Evolutionary conservation across 2,888 invertebrate species (phyloP).

Genomic region (Limnephilus auricula): DNA sequence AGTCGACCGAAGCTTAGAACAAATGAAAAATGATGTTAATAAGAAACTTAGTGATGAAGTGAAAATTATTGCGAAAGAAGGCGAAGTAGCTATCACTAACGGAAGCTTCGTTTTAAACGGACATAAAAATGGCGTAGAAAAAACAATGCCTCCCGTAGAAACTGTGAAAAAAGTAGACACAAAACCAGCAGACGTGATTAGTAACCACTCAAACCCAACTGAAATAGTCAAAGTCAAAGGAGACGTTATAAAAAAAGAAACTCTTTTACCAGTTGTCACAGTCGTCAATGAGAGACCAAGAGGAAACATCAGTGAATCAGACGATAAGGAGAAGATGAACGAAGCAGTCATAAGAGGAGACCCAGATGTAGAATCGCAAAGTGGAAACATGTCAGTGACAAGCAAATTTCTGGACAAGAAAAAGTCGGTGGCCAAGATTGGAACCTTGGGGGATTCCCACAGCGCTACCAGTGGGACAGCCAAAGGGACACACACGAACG

Average conservation of each 20-base stretch:
- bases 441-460: slow-evolving; percentile 68
- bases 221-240: slow-evolving; percentile 55
- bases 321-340: slow-evolving; percentile 67
- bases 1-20: slow-evolving; percentile 40
- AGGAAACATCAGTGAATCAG: slow-evolving; percentile 51
- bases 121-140: slow-evolving; percentile 57
- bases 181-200: slow-evolving; percentile 49
- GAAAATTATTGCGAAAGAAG: slow-evolving; percentile 47
- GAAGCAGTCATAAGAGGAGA: slow-evolving; percentile 78
- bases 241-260: slow-evolving; percentile 59
- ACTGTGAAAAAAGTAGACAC: slow-evolving; percentile 46
- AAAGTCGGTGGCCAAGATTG: slow-evolving; percentile 53
- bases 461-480: slow-evolving; percentile 55
- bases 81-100: slow-evolving; percentile 23
- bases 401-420: slow-evolving; percentile 69
- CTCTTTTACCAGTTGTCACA: slow-evolving; percentile 61
- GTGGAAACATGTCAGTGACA: slow-evolving; percentile 77
- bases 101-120: slow-evolving; percentile 41
- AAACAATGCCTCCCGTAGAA: slow-evolving; percentile 62
- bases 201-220: not conserved
- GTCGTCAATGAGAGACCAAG: slow-evolving; percentile 56
- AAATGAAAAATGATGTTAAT: slow-evolving; percentile 35
- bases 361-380: slow-evolving; percentile 80
- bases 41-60: slow-evolving; percentile 53
- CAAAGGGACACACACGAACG: slow-evolving; percentile 60